A percentile compares a stretch with the other conserved stretches of the same genome.
These are phyloP conservation scores for Albula glossodonta DNA, from an alignment of 2,113 vertebrate species.

Conservation along the genomic window DNA sequence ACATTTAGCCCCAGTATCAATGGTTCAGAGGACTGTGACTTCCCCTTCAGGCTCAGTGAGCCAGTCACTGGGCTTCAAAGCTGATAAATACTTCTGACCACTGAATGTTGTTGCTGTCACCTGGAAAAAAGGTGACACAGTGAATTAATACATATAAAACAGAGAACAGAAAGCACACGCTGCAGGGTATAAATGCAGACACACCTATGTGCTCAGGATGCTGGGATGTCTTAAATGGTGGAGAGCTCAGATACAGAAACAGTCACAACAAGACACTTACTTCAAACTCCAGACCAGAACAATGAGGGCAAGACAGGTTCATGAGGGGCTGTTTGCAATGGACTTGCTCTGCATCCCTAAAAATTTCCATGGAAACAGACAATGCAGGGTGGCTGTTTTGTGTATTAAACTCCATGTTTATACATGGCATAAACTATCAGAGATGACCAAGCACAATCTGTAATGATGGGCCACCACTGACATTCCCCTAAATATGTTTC, in stretches of 20 bases:
- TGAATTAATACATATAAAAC: too few relatives aligned
- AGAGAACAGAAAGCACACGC: too few relatives aligned
- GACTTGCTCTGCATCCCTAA: too few relatives aligned
- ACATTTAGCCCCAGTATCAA: background rate
- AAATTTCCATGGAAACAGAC: background rate
- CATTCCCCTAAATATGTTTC: too few relatives aligned
- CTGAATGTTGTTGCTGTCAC: background rate
- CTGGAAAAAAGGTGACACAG: too few relatives aligned
- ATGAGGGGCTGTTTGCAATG: background rate
- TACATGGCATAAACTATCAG: background rate
- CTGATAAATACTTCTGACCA: background rate
- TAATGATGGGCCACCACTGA: background rate
- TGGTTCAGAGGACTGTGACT: background rate
- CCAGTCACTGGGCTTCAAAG: background rate
- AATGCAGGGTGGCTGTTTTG: background rate
- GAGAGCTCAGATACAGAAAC: background rate
- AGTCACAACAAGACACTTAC: background rate
- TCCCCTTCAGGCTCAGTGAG: background rate
- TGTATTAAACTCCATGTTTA: background rate
- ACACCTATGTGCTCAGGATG: background rate
- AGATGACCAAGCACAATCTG: background rate
- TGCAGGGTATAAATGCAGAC: too few relatives aligned
- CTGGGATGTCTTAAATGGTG: too few relatives aligned
- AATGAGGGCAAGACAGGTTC: background rate
- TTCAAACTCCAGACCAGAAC: background rate